Conservation (phyloP, 1,140 invertebrate species). For the Aphaenogaster ashmeadi region DNA sequence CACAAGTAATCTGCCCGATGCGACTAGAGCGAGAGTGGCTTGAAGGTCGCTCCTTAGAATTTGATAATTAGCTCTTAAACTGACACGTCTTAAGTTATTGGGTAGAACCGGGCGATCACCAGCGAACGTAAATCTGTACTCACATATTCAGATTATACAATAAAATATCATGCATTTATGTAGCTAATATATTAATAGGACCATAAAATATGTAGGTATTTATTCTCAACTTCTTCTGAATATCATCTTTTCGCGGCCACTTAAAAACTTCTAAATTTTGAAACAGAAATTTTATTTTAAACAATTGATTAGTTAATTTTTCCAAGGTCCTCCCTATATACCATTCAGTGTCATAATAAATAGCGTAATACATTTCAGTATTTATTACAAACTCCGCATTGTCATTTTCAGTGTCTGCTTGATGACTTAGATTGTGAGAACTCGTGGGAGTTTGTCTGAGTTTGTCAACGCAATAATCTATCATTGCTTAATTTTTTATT, state of each 20-base stretch:
- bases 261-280: too few relatives aligned
- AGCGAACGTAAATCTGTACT: conserved; percentile 84
- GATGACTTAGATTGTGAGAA: neutral
- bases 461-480: neutral
- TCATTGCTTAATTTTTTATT: conserved; percentile 10
- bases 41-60: conserved; percentile 83
- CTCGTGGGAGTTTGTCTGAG: neutral
- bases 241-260: too few relatives aligned
- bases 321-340: too few relatives aligned
- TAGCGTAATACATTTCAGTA: too few relatives aligned
- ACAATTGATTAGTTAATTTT: too few relatives aligned
- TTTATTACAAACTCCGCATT: too few relatives aligned
- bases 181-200: too few relatives aligned
- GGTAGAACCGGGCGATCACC: conserved; percentile 84
- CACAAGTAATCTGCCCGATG: conserved; percentile 82
- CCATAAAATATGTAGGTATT: too few relatives aligned
- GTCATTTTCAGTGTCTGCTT: too few relatives aligned
- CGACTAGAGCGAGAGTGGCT: conserved; percentile 83
- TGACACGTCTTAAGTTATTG: conserved; percentile 82
- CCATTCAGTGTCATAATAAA: too few relatives aligned
- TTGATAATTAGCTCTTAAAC: conserved; percentile 85
- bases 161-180: neutral
- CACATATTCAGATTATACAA: conserved; percentile 49
- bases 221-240: too few relatives aligned
- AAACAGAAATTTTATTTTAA: too few relatives aligned